Evolutionary conservation across 2,888 invertebrate genomes (phyloP), one percentile per base, ranked within the genome.

Genomic region (Herminia tarsipennalis): DNA sequence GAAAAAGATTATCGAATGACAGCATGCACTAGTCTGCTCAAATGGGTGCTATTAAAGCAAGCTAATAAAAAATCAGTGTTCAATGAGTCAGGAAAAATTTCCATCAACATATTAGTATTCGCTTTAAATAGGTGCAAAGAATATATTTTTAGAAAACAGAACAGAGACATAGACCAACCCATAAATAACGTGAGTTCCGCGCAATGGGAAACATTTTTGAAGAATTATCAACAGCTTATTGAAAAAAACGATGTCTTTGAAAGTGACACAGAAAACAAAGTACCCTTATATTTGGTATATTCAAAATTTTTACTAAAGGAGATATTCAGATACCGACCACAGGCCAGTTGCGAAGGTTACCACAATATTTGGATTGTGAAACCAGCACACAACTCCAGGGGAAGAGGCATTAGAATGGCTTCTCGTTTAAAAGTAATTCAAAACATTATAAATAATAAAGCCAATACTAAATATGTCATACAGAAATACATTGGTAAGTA

Each of bases 291-390:
- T 56, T 60, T 86, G 32, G 77, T 73, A 1, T 86, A 88, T 30
- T 90, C 94, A 6, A 92, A 92, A 56, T 92, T 88, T 62, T 83
- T 95, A 44, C 73, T 96, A 5, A 89, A 92, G 49, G 92, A 93
- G 63, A 86, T 96, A 14, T 86, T 89, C 45, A 86, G 81, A 40
- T 92, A 92, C 62, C 93, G 93, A 60, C 94, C 94, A 0, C 94
- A 94, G 70, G 78, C 95, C 36, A 91, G 92, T 49, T 93, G 94
- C 75, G 97, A 97, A 84, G 98, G 98, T 0, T 93, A 92, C 56
- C 93, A 94, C 73, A 97, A 98, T 83, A 94, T 97, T 60, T 98
- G 98, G 98, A 97, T 98, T 51, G 92, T 98, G 28, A 98, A 98
- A 78, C 98, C 98, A 0, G 95, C 95, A 1, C 94, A 95, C 69